Conservation (phyloP, 2,888 invertebrate genomes). For the Trichopoda pennipes region DNA sequence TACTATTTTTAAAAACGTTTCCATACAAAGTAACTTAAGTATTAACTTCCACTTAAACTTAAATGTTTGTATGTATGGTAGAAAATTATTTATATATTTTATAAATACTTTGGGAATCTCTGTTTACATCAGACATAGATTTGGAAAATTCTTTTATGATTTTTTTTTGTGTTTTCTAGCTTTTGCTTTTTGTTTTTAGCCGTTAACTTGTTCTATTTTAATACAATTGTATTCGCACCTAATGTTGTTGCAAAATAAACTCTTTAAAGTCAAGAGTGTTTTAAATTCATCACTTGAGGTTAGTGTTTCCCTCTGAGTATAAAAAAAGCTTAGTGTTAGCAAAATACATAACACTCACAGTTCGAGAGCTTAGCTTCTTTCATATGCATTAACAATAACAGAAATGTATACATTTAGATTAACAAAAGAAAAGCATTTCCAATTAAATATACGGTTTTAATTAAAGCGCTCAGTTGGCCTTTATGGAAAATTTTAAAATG, state of each 20-base stretch:
- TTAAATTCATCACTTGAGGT: slow-evolving; percentile 35
- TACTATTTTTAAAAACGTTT: no score
- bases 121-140: slow-evolving; percentile 30
- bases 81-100: no score
- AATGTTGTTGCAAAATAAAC: slow-evolving; percentile 28
- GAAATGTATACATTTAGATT: not conserved
- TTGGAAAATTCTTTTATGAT: slow-evolving; percentile 2
- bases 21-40: no score
- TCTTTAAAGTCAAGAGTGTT: slow-evolving; percentile 51
- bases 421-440: not conserved
- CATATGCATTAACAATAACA: slow-evolving; percentile 25
- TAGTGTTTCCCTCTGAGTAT: slow-evolving; percentile 4
- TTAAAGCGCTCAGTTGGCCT: no score
- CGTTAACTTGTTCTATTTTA: slow-evolving; percentile 21
- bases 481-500: no score
- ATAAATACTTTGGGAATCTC: slow-evolving; percentile 28
- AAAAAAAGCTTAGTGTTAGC: not conserved
- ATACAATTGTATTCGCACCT: slow-evolving; percentile 24
- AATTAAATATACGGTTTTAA: no score
- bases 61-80: no score
- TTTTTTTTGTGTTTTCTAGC: not conserved
- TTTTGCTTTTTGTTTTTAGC: slow-evolving; percentile 3
- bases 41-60: no score
- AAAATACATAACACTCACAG: slow-evolving; percentile 1
- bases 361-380: not conserved